Percentiles rank a stretch among this genome's conserved stretches.
Evolutionary conservation across 2,797 vertebrate genomes (phyloP).

Genomic region (Myiothlypis coronata): DNA sequence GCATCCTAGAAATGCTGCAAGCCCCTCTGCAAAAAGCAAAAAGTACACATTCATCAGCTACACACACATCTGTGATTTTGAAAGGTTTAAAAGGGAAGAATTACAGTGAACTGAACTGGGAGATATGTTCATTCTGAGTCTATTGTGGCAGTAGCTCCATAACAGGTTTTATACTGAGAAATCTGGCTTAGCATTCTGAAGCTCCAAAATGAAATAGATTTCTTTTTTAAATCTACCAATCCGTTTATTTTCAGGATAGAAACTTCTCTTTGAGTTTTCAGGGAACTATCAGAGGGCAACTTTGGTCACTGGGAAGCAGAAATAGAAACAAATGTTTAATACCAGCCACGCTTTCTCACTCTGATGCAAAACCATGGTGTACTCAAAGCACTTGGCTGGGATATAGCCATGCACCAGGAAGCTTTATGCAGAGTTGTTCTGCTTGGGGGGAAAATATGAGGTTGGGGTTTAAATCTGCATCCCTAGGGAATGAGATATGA

Average conservation of each 20-base stretch:
- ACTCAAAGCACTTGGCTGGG: background rate
- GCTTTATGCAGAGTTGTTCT: background rate
- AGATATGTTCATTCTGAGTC: background rate
- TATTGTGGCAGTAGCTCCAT: background rate
- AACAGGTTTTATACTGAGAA: background rate
- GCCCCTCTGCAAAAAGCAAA: background rate
- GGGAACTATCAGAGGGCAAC: background rate
- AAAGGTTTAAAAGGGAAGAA: background rate
- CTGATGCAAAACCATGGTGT: background rate
- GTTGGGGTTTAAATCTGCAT: background rate
- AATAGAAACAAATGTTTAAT: background rate
- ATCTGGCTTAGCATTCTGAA: background rate
- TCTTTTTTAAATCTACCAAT: background rate
- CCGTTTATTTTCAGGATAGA: background rate
- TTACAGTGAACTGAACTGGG: background rate
- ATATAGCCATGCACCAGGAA: background rate
- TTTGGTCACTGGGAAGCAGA: background rate
- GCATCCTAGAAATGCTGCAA: background rate
- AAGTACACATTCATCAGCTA: background rate
- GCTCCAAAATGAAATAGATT: background rate
- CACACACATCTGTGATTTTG: background rate
- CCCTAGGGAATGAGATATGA: background rate
- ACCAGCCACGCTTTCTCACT: background rate
- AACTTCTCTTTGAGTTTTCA: background rate
- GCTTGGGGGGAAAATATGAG: background rate